Evolutionary conservation across 2,888 invertebrate species (phyloP), one percentile per base, ranked within the genome.

Genomic region (Lithophane ornitopus): DNA sequence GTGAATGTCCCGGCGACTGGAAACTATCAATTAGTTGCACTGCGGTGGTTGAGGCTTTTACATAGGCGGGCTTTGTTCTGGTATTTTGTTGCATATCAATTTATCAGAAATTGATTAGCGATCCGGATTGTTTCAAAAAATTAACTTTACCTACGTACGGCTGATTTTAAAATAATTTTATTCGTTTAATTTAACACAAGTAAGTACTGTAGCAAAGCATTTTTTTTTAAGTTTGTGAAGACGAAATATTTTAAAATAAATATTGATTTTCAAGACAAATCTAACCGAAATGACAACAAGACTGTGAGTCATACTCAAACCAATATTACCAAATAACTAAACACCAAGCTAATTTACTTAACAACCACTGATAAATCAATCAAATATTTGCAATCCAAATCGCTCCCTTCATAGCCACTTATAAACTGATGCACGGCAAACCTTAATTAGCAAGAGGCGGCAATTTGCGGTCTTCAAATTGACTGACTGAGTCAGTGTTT

Each of bases 381-480:
- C 58, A 80, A 82, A 84, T 80, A 74, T 84, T 71, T 22, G 41
- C 52, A 34, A 41, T 39, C 46, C 34, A 80, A 84, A 81, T 74
- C 86, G 87, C 88, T 72, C 6, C 12, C 78, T 84, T 89, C 65
- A 44, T 90, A 85, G 94, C 94, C 88, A 49, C 89, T 82, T 80
- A 88, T 86, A 69, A 79, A 85, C 87, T 87, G 89, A 91, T 90
- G 89, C 90, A 90, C 89, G 89, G 93, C 92, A 91, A 93, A 91
- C 94, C 92, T 93, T 95, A 95, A 95, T 95, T 95, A 94, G 92
- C 90, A 90, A 90, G 90, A 92, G 91, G 91, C 91, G 90, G 92
- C 94, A 95, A 95, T 95, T 95, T 94, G 94, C 90, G 89, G 90
- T 90, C 89, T 91, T 91, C 93, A 93, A 94, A 94, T 94, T 93